phyloP scores from a whole-genome alignment of 2,888 invertebrate species.

The Tenthredo distinguenda region DNA sequence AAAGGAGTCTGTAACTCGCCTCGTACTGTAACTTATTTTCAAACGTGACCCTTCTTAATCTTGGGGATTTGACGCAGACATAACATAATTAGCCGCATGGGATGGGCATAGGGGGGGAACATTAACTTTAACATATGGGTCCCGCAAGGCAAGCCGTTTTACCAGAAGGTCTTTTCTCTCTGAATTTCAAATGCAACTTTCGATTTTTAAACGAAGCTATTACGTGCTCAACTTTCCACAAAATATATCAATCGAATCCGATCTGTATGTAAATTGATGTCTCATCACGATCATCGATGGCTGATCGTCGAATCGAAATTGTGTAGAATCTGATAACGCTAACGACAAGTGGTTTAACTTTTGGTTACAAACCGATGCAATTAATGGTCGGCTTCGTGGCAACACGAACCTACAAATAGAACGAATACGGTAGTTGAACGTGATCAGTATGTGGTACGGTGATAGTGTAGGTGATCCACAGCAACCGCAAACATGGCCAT shows the following conservation, averaged over 20 bases:
- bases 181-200: background rate
- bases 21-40: slow-evolving; percentile 34
- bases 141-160: slow-evolving; percentile 36
- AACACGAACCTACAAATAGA: slow-evolving; percentile 11
- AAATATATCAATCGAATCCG: background rate
- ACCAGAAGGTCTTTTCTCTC: slow-evolving; percentile 31
- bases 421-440: slow-evolving; percentile 35
- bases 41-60: slow-evolving; percentile 62
- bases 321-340: slow-evolving; percentile 29
- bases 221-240: background rate
- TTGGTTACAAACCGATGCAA: slow-evolving; percentile 22
- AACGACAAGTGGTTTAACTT: slow-evolving; percentile 33
- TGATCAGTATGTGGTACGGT: slow-evolving; percentile 41
- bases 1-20: slow-evolving; percentile 14
- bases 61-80: slow-evolving; percentile 60
- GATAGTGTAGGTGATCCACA: slow-evolving; percentile 35
- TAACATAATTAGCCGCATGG: slow-evolving; percentile 61
- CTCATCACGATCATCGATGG: background rate
- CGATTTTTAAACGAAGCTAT: slow-evolving; percentile 1
- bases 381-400: slow-evolving; percentile 40
- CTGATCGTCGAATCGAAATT: background rate
- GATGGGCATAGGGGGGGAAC: slow-evolving; percentile 30
- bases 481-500: slow-evolving; percentile 59
- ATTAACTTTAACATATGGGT: slow-evolving; percentile 52
- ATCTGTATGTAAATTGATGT: slow-evolving; percentile 2